These are phyloP conservation scores for Strongylocentrotus purpuratus DNA, from an alignment of 35 echinoderm and acorn worm species.

Conservation along the genomic window DNA sequence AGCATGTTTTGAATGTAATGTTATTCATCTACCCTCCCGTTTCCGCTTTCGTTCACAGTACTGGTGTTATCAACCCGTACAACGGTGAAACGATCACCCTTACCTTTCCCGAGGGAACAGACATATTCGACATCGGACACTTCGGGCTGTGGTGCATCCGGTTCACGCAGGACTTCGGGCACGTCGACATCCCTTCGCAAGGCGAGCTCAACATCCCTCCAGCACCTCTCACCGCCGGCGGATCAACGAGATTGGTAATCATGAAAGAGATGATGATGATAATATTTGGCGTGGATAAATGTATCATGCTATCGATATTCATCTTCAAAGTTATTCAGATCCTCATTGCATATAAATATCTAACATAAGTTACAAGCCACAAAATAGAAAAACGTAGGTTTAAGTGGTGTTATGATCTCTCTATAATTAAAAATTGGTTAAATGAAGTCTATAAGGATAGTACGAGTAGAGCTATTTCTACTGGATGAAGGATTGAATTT, in stretches of 20 bases:
- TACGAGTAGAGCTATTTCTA: too few species aligned
- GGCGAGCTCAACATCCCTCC: constrained; percentile 40
- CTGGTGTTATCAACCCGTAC: background rate
- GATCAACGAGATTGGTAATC: background rate
- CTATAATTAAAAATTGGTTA: background rate
- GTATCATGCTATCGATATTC: background rate
- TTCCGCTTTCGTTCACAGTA: background rate
- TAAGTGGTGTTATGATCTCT: background rate
- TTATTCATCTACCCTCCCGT: background rate
- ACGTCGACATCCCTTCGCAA: constrained; percentile 36
- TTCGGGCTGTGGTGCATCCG: constrained; percentile 53
- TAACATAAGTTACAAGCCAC: background rate
- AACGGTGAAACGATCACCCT: constrained; percentile 43
- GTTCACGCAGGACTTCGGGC: constrained; percentile 46
- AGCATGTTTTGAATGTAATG: background rate
- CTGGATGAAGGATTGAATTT: too few species aligned
- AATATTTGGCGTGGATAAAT: background rate
- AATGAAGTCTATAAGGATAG: too few species aligned
- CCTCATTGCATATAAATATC: background rate
- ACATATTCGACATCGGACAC: constrained; percentile 46
- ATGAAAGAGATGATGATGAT: background rate
- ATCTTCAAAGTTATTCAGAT: background rate
- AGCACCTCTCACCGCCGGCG: background rate
- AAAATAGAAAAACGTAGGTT: background rate
- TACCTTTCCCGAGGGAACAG: constrained; percentile 13